Base-by-base conservation (phyloP, 2,888 invertebrate species). In the Sinohyriopsis cumingii region DNA sequence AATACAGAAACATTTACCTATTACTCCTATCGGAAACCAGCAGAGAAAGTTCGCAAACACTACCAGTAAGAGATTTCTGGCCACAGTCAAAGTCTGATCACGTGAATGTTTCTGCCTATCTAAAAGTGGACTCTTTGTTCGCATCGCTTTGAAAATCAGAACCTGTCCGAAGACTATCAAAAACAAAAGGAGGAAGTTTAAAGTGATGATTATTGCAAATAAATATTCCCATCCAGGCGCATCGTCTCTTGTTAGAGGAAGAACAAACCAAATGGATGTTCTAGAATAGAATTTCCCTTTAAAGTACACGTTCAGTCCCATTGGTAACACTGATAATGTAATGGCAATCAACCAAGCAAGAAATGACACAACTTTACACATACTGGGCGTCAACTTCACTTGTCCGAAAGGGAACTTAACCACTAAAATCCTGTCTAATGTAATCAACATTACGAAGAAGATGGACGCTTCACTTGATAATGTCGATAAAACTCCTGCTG, bases 391-490 rank as follows among this genome's bases (percentile, higher is more conserved):
- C 28, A 88, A 81, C 12, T 67, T 70, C 22, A 73, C 33, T 25
- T 70, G 67, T 2, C 77, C 91, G 65, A 93, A 88, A 20, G 93
- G 93, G 74, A 92, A 90, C 25, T 92, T 92, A 54, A 93, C 92
- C 1, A 92, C 93, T 75, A 92, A 90, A 79, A 93, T 91, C n/a
- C 93, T 91, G 84, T 93, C 93, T 89, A 92, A 91, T 1, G 93
- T 93, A 69, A 93, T 93, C 71, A 93, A 80, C 0, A 92, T 91
- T 20, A 93, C 89, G 61, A 93, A 91, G 72, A 93, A 84, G 3
- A 93, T 93, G 0, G 93, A 93, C 6, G 93, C 92, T 86, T 93
- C 93, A 69, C 92, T 93, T 70, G 93, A 93, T 25, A 81, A 9
- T 0, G 80, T 78, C 1, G 81, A 69, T 22, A 83, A 55, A 25